These are phyloP conservation scores for Crotalus viridis DNA, from an alignment of 2,113 vertebrate genomes.

Conservation along the genomic window DNA sequence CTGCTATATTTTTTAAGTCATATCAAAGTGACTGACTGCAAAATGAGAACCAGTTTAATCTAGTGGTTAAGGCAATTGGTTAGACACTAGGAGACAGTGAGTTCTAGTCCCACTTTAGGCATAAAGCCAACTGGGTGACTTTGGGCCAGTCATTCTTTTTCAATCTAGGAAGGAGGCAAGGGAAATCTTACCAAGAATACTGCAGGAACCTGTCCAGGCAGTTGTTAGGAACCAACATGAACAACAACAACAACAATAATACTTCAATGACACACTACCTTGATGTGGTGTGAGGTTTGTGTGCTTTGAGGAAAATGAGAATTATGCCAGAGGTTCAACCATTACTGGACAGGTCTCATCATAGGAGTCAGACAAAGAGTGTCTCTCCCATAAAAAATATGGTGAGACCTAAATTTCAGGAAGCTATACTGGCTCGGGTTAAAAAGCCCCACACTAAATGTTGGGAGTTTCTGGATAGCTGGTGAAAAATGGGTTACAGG, in stretches of 20 bases:
- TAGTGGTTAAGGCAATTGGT: background rate
- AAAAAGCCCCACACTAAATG: too few species aligned
- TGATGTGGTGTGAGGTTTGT: too few species aligned
- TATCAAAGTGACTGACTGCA: background rate
- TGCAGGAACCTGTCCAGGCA: background rate
- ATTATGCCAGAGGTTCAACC: too few species aligned
- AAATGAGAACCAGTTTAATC: background rate
- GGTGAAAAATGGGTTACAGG: too few species aligned
- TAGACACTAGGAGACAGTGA: background rate
- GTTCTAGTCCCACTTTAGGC: background rate
- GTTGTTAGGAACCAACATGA: background rate
- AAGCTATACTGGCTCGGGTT: too few species aligned
- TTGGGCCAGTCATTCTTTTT: background rate
- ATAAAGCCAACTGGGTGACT: background rate
- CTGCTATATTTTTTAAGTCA: background rate
- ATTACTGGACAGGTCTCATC: too few species aligned
- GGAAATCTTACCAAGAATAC: background rate
- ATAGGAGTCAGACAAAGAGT: too few species aligned
- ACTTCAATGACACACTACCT: too few species aligned
- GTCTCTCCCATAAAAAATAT: too few species aligned
- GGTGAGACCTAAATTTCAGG: too few species aligned
- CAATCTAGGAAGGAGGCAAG: background rate
- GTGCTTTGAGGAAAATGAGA: too few species aligned
- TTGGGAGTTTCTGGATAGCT: too few species aligned
- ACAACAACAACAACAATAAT: background rate